A percentile compares a stretch with the other conserved stretches of the same genome.
phyloP scores from a whole-genome alignment of 2,797 vertebrate genomes.

The Sphenodon punctatus region DNA sequence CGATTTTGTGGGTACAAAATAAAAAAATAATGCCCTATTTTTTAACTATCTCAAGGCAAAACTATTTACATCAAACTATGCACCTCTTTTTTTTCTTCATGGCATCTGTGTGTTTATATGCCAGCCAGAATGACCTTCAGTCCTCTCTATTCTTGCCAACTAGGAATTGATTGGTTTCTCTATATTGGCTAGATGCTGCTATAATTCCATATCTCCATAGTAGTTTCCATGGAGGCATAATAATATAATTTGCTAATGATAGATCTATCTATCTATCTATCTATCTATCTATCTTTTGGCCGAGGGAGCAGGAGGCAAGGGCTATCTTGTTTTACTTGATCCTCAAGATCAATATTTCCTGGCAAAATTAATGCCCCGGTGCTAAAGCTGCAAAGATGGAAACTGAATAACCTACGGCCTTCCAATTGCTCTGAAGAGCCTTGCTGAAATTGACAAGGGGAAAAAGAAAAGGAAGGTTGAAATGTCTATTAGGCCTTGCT shows the following conservation, averaged over 20 bases:
- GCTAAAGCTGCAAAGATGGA: constrained; percentile 16
- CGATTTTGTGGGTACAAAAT: too few species aligned
- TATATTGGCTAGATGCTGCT: constrained; percentile 19
- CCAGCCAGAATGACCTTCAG: not conserved
- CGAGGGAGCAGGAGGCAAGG: not conserved
- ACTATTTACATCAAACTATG: constrained; percentile 34
- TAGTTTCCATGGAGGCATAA: constrained; percentile 12
- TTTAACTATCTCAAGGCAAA: constrained; percentile 38
- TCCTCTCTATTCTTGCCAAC: not conserved
- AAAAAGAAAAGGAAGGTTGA: constrained; percentile 35
- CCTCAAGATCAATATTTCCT: constrained; percentile 49
- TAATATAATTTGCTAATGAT: not conserved
- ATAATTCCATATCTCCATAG: constrained; percentile 28
- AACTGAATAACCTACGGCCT: constrained; percentile 52
- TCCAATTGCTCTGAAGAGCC: constrained; percentile 35
- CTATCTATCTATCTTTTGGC: not conserved
- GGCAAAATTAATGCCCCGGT: constrained; percentile 45
- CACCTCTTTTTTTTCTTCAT: not conserved
- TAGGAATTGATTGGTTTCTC: not conserved
- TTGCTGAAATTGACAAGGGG: constrained; percentile 11
- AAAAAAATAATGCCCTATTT: too few species aligned
- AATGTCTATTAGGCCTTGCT: constrained; percentile 56
- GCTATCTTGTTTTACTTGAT: constrained; percentile 7
- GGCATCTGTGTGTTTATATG: constrained; percentile 1
- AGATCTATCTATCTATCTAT: not conserved